Conservation (phyloP, 1,140 invertebrate genomes). For the Drosophila neocordata region DNA sequence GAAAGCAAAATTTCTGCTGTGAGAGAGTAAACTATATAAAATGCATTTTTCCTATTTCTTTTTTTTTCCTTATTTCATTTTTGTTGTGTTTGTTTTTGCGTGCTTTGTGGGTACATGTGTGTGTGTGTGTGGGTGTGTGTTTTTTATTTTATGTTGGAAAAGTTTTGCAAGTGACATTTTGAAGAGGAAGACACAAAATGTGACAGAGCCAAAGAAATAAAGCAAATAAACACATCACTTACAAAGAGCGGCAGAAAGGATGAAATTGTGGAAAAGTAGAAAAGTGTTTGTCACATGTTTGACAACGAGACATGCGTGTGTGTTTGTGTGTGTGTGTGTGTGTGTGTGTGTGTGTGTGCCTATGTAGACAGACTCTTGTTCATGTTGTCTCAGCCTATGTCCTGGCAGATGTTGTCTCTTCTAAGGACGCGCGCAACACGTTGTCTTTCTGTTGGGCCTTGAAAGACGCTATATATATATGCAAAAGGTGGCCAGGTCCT, state of each 20-base stretch:
- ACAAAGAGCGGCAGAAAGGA: constrained; percentile 25
- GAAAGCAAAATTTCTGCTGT: background rate
- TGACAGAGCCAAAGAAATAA: constrained; percentile 59
- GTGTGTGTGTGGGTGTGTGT: background rate
- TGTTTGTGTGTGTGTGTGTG: background rate
- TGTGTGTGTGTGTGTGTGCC: background rate
- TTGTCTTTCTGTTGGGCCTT: constrained; percentile 38
- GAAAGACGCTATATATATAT: constrained; percentile 51
- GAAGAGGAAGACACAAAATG: constrained; percentile 41
- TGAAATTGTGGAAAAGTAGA: background rate
- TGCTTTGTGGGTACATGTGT: background rate
- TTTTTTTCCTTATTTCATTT: background rate
- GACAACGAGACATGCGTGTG: constrained; percentile 25
- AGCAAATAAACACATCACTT: constrained; percentile 79
- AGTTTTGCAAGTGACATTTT: constrained; percentile 45
- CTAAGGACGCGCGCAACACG: constrained; percentile 76
- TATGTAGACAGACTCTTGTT: background rate
- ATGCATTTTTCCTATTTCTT: constrained; percentile 33
- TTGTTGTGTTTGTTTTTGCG: background rate
- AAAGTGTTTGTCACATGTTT: constrained; percentile 66
- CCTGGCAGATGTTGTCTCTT: constrained; percentile 43
- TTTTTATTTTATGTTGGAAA: constrained; percentile 9
- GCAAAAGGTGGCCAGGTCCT: constrained; percentile 53
- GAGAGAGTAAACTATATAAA: constrained; percentile 30
- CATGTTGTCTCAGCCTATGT: constrained; percentile 11